Conservation (phyloP, 2,797 vertebrate species). For the Etheostoma perlongum region DNA sequence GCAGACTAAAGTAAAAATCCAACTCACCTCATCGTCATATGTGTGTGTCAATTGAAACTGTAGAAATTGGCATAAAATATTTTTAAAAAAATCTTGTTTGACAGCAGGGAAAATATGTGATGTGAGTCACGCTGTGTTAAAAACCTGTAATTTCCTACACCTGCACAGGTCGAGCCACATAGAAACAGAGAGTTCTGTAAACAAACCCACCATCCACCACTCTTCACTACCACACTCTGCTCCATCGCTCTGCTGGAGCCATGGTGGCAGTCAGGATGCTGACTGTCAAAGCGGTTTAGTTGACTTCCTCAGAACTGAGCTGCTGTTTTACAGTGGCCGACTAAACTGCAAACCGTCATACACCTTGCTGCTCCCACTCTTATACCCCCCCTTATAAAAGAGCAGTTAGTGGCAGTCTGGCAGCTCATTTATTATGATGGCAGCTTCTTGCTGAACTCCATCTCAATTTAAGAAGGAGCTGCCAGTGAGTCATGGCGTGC, state of each 20-base stretch:
- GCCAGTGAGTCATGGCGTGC: constrained; percentile 76
- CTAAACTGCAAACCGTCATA: constrained; percentile 62
- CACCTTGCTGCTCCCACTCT: constrained; percentile 62
- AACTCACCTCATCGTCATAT: neutral
- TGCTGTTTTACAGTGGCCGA: constrained; percentile 69
- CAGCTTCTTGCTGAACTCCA: constrained; percentile 71
- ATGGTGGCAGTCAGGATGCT: constrained; percentile 70
- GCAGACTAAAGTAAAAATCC: neutral
- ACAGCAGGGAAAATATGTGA: constrained; percentile 21
- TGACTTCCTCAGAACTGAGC: constrained; percentile 71
- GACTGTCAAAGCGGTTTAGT: constrained; percentile 70
- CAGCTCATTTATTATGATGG: constrained; percentile 81
- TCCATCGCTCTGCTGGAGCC: constrained; percentile 52
- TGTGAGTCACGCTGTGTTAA: constrained; percentile 25
- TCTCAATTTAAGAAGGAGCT: constrained; percentile 68
- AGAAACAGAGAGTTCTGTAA: constrained; percentile 45
- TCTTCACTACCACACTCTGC: neutral
- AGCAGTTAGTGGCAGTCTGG: constrained; percentile 71
- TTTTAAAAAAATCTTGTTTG: neutral
- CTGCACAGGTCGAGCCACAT: constrained; percentile 25
- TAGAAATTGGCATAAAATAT: constrained; percentile 5
- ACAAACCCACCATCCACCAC: constrained; percentile 26
- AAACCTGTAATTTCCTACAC: constrained; percentile 54
- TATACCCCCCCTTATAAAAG: constrained; percentile 61
- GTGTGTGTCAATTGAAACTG: constrained; percentile 11